phyloP scores from a whole-genome alignment of 2,888 invertebrate species.

The Anoncus sp. region DNA sequence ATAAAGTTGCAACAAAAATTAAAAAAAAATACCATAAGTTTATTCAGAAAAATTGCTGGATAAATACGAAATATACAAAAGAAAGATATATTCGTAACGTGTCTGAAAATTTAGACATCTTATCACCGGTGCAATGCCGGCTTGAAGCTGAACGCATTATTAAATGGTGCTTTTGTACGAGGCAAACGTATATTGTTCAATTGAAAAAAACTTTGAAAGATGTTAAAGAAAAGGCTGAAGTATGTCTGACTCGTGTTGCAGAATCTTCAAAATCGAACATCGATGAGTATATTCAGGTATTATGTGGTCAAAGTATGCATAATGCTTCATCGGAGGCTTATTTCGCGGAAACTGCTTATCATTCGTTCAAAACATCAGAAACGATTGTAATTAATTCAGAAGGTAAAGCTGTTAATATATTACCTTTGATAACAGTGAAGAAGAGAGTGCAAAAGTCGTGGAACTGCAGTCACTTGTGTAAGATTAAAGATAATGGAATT shows the following conservation, averaged over 20 bases:
- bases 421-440: slow-evolving; percentile 27
- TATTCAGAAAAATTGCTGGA: not conserved
- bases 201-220: slow-evolving; percentile 9
- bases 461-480: slow-evolving; percentile 27
- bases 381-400: slow-evolving; percentile 28
- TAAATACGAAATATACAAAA: not conserved
- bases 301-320: slow-evolving; percentile 20
- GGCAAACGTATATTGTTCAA: not conserved
- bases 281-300: slow-evolving; percentile 2
- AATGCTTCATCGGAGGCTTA: slow-evolving; percentile 15
- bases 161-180: slow-evolving; percentile 8
- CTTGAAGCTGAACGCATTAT: slow-evolving; percentile 29
- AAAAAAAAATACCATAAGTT: not conserved
- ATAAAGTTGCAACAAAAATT: not conserved
- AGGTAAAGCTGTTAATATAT: slow-evolving; percentile 31
- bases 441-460: slow-evolving; percentile 9
- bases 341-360: too few species aligned
- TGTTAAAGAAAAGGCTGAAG: slow-evolving; percentile 21
- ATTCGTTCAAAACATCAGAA: not conserved
- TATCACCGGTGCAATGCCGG: slow-evolving; percentile 1
- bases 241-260: slow-evolving; percentile 19
- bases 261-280: not conserved
- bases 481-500: slow-evolving; percentile 2
- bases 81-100: slow-evolving; percentile 25
- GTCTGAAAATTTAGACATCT: not conserved